These are phyloP conservation scores for Habropoda laboriosa DNA, from an alignment of 1,140 invertebrate species.

Conservation along the genomic window DNA sequence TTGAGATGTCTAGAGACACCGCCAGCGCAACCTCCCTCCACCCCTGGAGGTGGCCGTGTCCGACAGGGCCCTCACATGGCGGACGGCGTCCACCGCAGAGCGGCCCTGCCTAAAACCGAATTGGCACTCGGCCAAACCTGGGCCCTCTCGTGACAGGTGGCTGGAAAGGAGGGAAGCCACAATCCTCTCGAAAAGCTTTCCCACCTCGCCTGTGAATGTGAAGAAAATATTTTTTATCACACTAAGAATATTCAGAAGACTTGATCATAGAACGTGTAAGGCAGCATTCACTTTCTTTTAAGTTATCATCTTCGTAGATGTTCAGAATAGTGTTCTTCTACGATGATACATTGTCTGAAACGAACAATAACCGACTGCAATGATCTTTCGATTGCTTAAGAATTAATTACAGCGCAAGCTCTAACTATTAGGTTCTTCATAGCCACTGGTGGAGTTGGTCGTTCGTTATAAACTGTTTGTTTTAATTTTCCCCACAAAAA, in stretches of 20 bases:
- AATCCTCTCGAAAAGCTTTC: too few relatives aligned
- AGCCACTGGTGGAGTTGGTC: neutral
- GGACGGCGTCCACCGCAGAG: too few relatives aligned
- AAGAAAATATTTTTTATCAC: constrained; percentile 5
- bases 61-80: too few relatives aligned
- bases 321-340: neutral
- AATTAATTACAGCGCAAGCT: neutral
- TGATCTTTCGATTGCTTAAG: neutral
- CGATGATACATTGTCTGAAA: neutral
- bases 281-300: constrained; percentile 2
- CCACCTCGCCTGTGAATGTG: too few relatives aligned
- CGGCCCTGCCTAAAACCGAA: too few relatives aligned
- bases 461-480: neutral
- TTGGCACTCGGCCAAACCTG: too few relatives aligned
- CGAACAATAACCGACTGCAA: neutral
- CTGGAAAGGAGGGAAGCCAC: too few relatives aligned
- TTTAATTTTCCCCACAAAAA: constrained; percentile 8
- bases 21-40: too few relatives aligned
- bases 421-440: constrained; percentile 1
- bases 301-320: neutral
- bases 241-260: neutral
- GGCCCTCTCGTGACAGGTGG: too few relatives aligned
- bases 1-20: too few relatives aligned
- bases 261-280: neutral
- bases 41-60: too few relatives aligned